These are phyloP conservation scores for Onychomys leucogaster DNA, from an alignment of 2,797 vertebrate species.

Conservation along the genomic window DNA sequence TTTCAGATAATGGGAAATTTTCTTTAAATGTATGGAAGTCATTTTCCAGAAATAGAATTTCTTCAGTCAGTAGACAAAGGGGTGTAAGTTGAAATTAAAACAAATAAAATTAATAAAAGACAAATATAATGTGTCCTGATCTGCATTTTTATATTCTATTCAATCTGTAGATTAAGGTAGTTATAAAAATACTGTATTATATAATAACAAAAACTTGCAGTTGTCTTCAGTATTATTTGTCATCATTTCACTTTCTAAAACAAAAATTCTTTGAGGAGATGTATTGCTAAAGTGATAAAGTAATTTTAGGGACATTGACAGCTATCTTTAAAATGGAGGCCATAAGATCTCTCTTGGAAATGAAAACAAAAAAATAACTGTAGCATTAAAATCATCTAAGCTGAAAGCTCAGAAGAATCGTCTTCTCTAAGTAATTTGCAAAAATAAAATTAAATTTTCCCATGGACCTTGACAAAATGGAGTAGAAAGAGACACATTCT, in stretches of 20 bases:
- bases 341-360: conserved; percentile 18
- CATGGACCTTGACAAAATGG: neutral
- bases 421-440: conserved; percentile 27
- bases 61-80: conserved; percentile 34
- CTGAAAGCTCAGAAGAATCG: conserved; percentile 27
- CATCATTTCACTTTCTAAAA: conserved; percentile 58
- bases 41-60: conserved; percentile 61
- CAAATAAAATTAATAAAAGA: conserved; percentile 23
- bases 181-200: conserved; percentile 41
- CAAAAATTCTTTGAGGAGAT: conserved; percentile 37
- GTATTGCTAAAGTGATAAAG: conserved; percentile 17
- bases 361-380: conserved; percentile 32
- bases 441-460: conserved; percentile 6
- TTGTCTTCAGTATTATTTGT: conserved; percentile 35
- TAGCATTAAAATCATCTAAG: conserved; percentile 53
- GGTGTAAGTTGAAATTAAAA: conserved; percentile 58
- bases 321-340: conserved; percentile 58
- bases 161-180: conserved; percentile 9
- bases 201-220: conserved; percentile 38
- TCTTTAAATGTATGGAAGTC: conserved; percentile 65
- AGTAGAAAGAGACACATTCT: conserved; percentile 8
- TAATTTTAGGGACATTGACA: conserved; percentile 51
- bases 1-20: conserved; percentile 74
- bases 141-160: conserved; percentile 54
- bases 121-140: neutral